These are phyloP conservation scores for Ciconia nigra DNA, from an alignment of 2,797 vertebrate genomes.

Conservation along the genomic window DNA sequence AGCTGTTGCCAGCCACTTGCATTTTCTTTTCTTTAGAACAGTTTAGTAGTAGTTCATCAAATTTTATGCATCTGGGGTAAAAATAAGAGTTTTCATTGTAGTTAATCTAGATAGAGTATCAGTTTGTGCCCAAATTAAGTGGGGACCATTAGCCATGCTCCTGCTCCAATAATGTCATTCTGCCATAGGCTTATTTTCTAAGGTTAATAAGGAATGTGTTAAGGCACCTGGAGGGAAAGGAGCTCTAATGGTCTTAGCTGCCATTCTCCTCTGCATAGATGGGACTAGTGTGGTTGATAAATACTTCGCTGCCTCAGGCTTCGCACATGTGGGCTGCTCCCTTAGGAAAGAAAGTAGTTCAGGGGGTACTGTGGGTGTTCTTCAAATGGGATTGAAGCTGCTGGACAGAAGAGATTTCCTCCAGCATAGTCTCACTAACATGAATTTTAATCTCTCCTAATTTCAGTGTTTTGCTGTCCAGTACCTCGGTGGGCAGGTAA, in stretches of 20 bases:
- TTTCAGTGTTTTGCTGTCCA: not conserved
- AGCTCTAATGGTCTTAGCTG: constrained; percentile 32
- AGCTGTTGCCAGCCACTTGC: not conserved
- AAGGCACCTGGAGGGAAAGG: constrained; percentile 26
- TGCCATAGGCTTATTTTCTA: constrained; percentile 8
- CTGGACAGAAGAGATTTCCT: not conserved
- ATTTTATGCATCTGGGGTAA: not conserved
- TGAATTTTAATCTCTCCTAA: not conserved
- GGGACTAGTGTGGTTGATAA: not conserved
- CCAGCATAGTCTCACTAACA: not conserved
- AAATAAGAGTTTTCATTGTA: constrained; percentile 5
- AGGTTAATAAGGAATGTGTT: constrained; percentile 49
- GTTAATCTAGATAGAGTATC: not conserved
- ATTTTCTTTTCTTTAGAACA: not conserved
- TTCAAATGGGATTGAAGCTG: not conserved
- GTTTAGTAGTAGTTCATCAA: not conserved
- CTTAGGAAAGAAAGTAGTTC: not conserved
- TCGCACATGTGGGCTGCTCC: not conserved
- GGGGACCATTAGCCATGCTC: constrained; percentile 24
- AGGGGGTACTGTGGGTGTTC: not conserved
- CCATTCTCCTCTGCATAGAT: not conserved
- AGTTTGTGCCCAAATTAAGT: not conserved
- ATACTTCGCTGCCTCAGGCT: not conserved
- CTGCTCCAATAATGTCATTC: constrained; percentile 35
- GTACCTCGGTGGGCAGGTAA: not conserved